Evolutionary conservation across 2,113 vertebrate genomes (phyloP).

Genomic region (Xenus cinereus): DNA sequence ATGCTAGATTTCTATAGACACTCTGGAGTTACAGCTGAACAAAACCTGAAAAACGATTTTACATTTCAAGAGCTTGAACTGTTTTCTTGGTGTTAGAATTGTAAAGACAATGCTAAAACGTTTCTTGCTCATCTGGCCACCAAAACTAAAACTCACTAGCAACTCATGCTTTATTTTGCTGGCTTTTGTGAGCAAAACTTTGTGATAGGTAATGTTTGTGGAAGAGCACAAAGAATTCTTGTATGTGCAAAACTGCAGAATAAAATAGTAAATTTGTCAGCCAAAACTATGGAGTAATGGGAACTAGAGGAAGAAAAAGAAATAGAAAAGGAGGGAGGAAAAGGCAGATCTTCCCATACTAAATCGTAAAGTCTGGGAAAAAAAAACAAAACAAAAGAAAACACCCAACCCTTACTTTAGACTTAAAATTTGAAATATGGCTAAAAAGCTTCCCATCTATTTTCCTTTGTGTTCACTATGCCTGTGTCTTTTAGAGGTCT

Average conservation of each 20-base stretch:
- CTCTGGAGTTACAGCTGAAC: neutral
- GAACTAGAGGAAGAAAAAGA: neutral
- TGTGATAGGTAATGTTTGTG: neutral
- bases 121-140: neutral
- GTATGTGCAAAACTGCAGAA: neutral
- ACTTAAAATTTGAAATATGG: neutral
- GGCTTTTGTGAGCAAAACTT: neutral
- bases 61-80: neutral
- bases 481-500: neutral
- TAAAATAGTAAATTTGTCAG: neutral
- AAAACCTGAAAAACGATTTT: neutral
- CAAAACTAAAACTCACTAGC: neutral
- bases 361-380: neutral
- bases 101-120: neutral
- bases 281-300: neutral
- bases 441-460: neutral
- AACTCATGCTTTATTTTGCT: neutral
- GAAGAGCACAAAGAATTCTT: neutral
- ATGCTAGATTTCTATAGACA: neutral
- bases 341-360: neutral
- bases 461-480: accelerated
- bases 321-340: neutral
- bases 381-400: neutral
- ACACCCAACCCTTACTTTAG: neutral
- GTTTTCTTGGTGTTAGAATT: neutral